Evolutionary conservation across 2,888 invertebrate genomes (phyloP), one percentile per base, ranked within the genome.

Genomic region (Seladonia tumulorum): DNA sequence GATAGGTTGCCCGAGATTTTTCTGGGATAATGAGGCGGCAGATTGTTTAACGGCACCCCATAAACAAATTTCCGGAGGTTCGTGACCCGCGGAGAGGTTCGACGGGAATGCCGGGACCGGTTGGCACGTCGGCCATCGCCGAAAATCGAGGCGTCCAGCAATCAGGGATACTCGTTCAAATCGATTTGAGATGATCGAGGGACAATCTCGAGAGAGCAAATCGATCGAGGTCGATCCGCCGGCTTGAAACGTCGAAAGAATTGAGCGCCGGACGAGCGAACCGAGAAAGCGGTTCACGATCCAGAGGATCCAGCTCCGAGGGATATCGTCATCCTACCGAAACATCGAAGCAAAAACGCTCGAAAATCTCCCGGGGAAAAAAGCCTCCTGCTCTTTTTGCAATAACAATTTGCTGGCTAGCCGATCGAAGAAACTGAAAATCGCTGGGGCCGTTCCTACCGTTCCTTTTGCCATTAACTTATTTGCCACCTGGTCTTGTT

Each of bases 281-380:
- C 82, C 90, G 93, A 91, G 92, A 93, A 93, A 93, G 90, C 90
- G 86, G 88, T 89, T 92, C 85, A 82, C 91, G 89, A 89, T 89
- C 76, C 79, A 84, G 76, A 88, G 86, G 82, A 80, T 85, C 78
- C 74, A 80, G 87, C 68, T 79, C 71, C 78, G 81, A 75, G 78
- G 75, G 82, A 53, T 53, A 90, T 89, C 88, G 90, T 89, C 90
- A 88, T 89, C 90, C 90, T 91, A 92, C 92, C 90, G 92, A 93
- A 92, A 93, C 91, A 89, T 83, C 84, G 78, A 45, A 12, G 75
- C 81, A 84, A 85, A 87, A 86, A 89, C 68, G 29, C 77, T 83
- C 82, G 82, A 91, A 89, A 88, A 84, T 81, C 82, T 14, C 29
- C 16, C 57, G 63, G 53, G 66, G 39, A 78, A 87, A 89, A 88